Evolutionary conservation across 2,797 vertebrate genomes (phyloP).

Genomic region (Prionace glauca): DNA sequence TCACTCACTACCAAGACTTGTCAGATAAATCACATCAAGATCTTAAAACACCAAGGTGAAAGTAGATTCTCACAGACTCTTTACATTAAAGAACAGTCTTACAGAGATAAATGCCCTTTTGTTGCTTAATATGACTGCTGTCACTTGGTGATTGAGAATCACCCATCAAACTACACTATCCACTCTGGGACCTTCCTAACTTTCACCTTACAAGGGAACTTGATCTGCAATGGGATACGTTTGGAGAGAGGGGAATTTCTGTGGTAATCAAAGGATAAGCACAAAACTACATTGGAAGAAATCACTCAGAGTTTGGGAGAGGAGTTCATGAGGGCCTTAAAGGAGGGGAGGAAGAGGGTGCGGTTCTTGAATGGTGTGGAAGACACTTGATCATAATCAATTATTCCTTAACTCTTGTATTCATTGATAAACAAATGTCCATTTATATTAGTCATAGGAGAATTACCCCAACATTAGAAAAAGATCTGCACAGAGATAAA

Average conservation of each 20-base stretch:
- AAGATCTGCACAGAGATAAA: background rate
- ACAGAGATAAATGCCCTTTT: background rate
- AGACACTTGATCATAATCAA: background rate
- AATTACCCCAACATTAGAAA: background rate
- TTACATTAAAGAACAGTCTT: background rate
- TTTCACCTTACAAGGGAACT: background rate
- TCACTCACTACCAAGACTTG: background rate
- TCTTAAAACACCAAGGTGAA: background rate
- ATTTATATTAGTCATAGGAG: background rate
- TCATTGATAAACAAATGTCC: background rate
- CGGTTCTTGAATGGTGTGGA: background rate
- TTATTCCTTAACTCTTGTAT: background rate
- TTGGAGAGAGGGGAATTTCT: background rate
- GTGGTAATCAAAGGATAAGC: background rate
- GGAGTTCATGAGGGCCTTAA: background rate
- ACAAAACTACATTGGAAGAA: too few relatives aligned
- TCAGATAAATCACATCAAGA: background rate
- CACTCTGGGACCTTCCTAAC: background rate
- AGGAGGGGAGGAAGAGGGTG: background rate
- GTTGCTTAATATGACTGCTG: background rate
- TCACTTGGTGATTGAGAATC: background rate
- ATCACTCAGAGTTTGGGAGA: background rate
- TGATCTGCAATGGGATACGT: background rate
- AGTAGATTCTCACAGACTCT: background rate
- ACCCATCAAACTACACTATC: background rate